Conservation (phyloP, 1,140 invertebrate species). For the Forficula auricularia region DNA sequence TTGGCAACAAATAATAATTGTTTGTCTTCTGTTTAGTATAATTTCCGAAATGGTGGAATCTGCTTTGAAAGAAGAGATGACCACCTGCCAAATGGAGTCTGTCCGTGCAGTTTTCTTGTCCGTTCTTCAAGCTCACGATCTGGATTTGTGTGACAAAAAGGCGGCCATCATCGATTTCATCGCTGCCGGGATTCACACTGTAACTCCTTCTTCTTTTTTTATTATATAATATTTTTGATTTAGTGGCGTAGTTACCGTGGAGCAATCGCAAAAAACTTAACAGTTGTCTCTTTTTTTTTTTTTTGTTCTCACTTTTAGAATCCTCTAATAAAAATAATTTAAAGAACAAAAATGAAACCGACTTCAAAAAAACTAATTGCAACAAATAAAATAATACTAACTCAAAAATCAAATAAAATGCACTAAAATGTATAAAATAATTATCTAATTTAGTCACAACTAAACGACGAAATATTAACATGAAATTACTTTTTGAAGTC, state of each 20-base stretch:
- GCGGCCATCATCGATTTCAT: conserved; percentile 73
- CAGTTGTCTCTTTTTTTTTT: too few relatives aligned
- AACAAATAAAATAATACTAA: too few relatives aligned
- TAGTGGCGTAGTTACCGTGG: background rate
- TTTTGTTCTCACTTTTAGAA: too few relatives aligned
- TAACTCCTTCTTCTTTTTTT: conserved; percentile 22
- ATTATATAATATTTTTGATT: conserved; percentile 7
- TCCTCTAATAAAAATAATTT: too few relatives aligned
- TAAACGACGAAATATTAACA: too few relatives aligned
- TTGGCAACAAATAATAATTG: too few relatives aligned
- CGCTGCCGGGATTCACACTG: conserved; percentile 69
- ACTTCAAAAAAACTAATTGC: too few relatives aligned
- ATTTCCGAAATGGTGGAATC: conserved; percentile 59
- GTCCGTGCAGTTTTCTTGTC: conserved; percentile 53
- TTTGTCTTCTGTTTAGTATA: conserved; percentile 41
- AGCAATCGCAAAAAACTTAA: background rate
- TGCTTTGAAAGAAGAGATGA: conserved; percentile 32
- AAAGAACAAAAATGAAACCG: too few relatives aligned
- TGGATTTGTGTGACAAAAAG: conserved; percentile 64
- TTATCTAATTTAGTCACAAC: too few relatives aligned
- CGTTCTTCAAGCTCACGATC: conserved; percentile 45
- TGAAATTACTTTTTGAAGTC: too few relatives aligned
- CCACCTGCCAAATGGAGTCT: conserved; percentile 32
- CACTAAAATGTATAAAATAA: too few relatives aligned
- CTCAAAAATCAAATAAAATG: too few relatives aligned